Percentiles rank a stretch among this genome's conserved stretches.
phyloP scores from a whole-genome alignment of 2,113 vertebrate species.

The Oophaga pumilio region DNA sequence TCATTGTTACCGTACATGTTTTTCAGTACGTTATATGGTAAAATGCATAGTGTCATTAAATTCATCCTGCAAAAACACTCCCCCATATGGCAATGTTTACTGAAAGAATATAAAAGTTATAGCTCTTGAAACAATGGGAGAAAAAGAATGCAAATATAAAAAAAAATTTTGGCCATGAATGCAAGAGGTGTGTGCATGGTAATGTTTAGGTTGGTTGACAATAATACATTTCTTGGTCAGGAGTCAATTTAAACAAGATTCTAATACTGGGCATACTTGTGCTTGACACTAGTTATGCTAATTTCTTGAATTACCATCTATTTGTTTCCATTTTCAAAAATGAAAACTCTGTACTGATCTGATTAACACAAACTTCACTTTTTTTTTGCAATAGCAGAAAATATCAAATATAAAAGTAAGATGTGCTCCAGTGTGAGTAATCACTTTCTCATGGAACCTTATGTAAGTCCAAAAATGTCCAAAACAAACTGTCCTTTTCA shows the following conservation, averaged over 20 bases:
- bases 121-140: too few species aligned
- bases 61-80: too few species aligned
- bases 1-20: too few species aligned
- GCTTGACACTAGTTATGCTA: neutral
- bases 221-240: neutral
- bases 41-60: too few species aligned
- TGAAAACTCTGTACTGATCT: neutral
- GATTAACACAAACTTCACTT: neutral
- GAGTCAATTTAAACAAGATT: neutral
- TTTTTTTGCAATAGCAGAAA: neutral
- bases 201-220: neutral
- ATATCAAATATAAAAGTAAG: neutral
- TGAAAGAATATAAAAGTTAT: too few species aligned
- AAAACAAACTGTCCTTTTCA: slow-evolving; percentile 20
- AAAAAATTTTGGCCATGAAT: too few species aligned
- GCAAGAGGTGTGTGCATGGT: neutral
- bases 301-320: neutral
- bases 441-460: slow-evolving; percentile 11
- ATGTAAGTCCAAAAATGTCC: slow-evolving; percentile 6
- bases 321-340: neutral
- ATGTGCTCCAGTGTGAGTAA: neutral
- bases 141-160: too few species aligned
- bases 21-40: too few species aligned
- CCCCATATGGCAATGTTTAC: too few species aligned
- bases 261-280: neutral